A percentile compares a stretch with the other conserved stretches of the same genome.
Conservation (phyloP, 2,113 vertebrate species). For the Passer montanus region DNA sequence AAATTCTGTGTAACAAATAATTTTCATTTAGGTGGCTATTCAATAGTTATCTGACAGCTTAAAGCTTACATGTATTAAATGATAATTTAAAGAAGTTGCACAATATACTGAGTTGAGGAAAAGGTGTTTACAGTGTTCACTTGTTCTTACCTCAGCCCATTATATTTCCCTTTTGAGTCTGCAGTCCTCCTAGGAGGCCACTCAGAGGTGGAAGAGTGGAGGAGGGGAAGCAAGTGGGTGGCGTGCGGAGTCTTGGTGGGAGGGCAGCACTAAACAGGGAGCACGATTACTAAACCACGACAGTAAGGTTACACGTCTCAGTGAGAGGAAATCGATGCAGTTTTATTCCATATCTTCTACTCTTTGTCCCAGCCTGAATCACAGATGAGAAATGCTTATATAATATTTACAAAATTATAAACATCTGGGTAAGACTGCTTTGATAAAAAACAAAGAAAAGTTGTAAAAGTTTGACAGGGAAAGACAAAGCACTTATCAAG, state of each 20-base stretch:
- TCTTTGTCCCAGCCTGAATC: neutral
- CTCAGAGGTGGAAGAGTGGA: neutral
- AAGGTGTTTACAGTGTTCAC: neutral
- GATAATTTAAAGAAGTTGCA: neutral
- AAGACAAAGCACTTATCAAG: neutral
- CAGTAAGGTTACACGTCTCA: neutral
- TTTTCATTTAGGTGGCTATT: neutral
- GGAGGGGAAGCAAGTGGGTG: neutral
- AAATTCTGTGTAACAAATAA: neutral
- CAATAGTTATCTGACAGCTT: neutral
- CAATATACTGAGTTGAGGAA: neutral
- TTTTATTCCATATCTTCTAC: neutral
- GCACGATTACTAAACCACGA: rapidly evolving
- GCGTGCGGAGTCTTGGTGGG: rapidly evolving
- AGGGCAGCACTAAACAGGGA: neutral
- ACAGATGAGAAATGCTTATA: neutral
- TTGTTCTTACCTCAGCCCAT: neutral
- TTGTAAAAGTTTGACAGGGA: neutral
- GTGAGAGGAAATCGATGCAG: neutral
- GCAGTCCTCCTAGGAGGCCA: rapidly evolving
- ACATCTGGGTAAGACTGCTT: neutral
- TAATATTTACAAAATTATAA: neutral
- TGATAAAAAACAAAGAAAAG: neutral
- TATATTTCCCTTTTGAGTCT: neutral
- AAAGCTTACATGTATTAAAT: neutral